Base-by-base conservation (phyloP, 2,113 vertebrate species). In the Piprites chloris region DNA sequence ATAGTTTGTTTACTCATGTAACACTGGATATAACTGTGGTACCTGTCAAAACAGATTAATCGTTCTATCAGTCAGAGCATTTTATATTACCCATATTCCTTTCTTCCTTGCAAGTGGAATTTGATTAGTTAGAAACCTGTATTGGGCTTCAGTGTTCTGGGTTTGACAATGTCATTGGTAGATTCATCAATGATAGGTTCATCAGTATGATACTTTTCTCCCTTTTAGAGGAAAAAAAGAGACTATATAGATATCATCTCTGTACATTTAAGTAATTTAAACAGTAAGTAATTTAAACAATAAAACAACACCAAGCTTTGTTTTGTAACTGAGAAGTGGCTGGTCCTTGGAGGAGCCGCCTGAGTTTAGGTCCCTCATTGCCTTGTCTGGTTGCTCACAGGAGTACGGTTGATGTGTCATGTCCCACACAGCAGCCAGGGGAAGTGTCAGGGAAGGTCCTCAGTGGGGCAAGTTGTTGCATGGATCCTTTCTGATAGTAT, bases 41-140 rank as follows among this genome's bases (percentile, higher is more conserved):
- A 81, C 35, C 42, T 91, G 76, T 95, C 94, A 96, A 95, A 97
- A 92, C 55, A 95, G 89, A 23, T 95, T 69, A 92, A 56, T 92
- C 65, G 39, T 72, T 2, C 1, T 41, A 52, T 44, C 65, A 67
- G 28, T 81, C 35, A 92, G 71, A 81, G 13, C 41, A 59, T 41
- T 94, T 94, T 71, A 33, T 56, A 22, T 77, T 86, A 74, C 55
- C 17, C 22, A 4, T 66, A 47, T 88, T 93, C 33, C 56, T 84
- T 94, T 90, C 72, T 42, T 83, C 27, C 55, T 19, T 67, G 16
- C 50, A 68, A 80, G 55, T 68, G 33, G 55, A 84, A 93, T 84
- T 80, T 80, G 27, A 77, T 92, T 76, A 88, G 85, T 87, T 81
- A 81, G 56, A 44, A 88, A 35, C 20, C 35, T 77, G 20, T 10